Evolutionary conservation across 2,888 invertebrate species (phyloP).

Genomic region (Sarcophaga subvicina): DNA sequence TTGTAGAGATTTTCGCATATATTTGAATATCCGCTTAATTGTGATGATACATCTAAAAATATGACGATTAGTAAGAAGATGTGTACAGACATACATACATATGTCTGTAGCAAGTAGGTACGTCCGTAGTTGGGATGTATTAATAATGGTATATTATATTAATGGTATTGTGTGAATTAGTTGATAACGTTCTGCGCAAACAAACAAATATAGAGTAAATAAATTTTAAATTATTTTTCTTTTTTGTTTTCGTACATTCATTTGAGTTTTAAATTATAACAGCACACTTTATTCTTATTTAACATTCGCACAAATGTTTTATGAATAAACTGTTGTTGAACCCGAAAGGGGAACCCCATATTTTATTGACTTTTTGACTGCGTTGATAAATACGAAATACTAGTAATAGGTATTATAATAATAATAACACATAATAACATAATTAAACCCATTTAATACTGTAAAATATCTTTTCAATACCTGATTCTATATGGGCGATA

Average conservation of each 20-base stretch:
- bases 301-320: neutral
- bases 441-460: slow-evolving; percentile 47
- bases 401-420: neutral
- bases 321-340: neutral
- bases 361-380: slow-evolving; percentile 7
- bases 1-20: too few relatives aligned
- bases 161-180: slow-evolving; percentile 59
- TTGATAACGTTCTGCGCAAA: slow-evolving; percentile 60
- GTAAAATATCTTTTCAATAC: neutral
- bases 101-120: slow-evolving; percentile 4
- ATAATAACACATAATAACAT: slow-evolving; percentile 15
- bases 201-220: slow-evolving; percentile 45
- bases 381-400: slow-evolving; percentile 20
- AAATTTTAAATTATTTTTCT: slow-evolving; percentile 12
- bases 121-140: slow-evolving; percentile 25
- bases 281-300: slow-evolving; percentile 40
- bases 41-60: too few relatives aligned
- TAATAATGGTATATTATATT: slow-evolving; percentile 16
- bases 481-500: too few relatives aligned
- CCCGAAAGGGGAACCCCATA: slow-evolving; percentile 26
- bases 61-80: too few relatives aligned
- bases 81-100: too few relatives aligned
- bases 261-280: slow-evolving; percentile 56
- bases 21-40: too few relatives aligned
- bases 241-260: slow-evolving; percentile 43